phyloP scores from a whole-genome alignment of 2,888 invertebrate species.

The Thecophora atra region DNA sequence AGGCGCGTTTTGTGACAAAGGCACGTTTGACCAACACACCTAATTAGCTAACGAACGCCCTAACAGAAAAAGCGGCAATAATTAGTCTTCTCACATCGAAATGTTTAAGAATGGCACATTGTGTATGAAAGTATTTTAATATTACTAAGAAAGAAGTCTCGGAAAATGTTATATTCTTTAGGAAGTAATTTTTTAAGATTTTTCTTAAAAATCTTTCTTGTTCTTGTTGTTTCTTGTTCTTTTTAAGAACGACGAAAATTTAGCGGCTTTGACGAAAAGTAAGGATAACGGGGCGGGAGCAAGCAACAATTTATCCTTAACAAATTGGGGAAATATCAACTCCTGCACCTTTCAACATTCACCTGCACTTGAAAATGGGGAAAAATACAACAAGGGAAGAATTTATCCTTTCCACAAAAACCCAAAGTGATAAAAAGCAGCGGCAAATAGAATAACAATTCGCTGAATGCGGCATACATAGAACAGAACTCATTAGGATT shows the following conservation, averaged over 20 bases:
- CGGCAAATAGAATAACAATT: constrained; percentile 19
- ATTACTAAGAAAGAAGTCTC: no score
- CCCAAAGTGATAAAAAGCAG: constrained; percentile 20
- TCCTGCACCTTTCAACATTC: constrained; percentile 22
- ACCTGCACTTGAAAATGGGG: not conserved
- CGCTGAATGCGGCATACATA: constrained; percentile 33
- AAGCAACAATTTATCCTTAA: not conserved
- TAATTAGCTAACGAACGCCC: constrained; percentile 6
- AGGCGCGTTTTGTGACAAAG: constrained; percentile 2
- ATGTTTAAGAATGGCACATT: no score
- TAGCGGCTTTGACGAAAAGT: not conserved
- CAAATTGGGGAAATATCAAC: not conserved
- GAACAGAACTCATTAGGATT: constrained; percentile 56
- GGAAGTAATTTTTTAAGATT: no score
- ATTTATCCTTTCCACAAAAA: constrained; percentile 1
- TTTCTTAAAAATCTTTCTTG: no score
- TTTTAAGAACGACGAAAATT: no score
- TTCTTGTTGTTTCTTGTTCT: not conserved
- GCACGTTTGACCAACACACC: constrained; percentile 34
- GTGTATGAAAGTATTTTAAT: no score
- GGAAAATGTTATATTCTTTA: no score
- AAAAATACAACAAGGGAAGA: not conserved
- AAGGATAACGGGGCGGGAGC: not conserved
- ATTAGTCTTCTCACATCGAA: not conserved
- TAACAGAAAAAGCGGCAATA: constrained; percentile 22